Conservation (phyloP, 1,140 invertebrate genomes). For the Sycophila sp. region DNA sequence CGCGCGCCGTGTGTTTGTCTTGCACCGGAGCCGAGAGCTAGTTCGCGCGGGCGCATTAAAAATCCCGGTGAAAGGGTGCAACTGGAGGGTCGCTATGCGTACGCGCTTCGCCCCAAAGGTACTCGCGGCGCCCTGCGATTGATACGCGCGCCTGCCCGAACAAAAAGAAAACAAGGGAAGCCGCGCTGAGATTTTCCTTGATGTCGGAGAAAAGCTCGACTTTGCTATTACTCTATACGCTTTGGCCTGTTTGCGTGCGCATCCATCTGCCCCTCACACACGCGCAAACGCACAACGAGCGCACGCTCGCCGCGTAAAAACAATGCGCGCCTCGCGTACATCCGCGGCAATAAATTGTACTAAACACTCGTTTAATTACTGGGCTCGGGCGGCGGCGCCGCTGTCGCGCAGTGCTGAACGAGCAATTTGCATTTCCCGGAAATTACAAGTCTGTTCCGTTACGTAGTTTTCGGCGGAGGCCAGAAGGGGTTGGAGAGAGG, state of each 20-base stretch:
- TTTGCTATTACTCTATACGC: neutral
- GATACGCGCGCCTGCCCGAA: too few relatives aligned
- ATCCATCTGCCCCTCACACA: too few relatives aligned
- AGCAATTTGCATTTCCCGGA: conserved; percentile 50
- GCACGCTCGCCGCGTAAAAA: conserved; percentile 15
- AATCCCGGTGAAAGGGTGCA: neutral
- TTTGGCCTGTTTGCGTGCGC: neutral
- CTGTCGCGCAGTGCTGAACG: conserved; percentile 39
- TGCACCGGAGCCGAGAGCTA: too few relatives aligned
- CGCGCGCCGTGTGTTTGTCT: conserved; percentile 2
- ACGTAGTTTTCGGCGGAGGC: conserved; percentile 46
- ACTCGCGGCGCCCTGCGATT: too few relatives aligned
- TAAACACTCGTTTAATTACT: conserved; percentile 51
- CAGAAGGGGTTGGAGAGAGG: neutral
- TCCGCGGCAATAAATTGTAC: conserved; percentile 46
- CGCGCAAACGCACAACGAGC: neutral
- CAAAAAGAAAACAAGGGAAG: too few relatives aligned
- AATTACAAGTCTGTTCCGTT: conserved; percentile 53
- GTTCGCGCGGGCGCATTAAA: neutral
- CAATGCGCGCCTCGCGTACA: conserved; percentile 7
- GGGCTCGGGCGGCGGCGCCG: too few relatives aligned
- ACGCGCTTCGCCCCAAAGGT: too few relatives aligned
- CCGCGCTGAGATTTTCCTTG: neutral
- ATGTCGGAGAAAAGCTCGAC: neutral
- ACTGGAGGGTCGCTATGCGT: too few relatives aligned